Evolutionary conservation across 2,888 invertebrate genomes (phyloP).

Genomic region (Habrosyne pyritoides): DNA sequence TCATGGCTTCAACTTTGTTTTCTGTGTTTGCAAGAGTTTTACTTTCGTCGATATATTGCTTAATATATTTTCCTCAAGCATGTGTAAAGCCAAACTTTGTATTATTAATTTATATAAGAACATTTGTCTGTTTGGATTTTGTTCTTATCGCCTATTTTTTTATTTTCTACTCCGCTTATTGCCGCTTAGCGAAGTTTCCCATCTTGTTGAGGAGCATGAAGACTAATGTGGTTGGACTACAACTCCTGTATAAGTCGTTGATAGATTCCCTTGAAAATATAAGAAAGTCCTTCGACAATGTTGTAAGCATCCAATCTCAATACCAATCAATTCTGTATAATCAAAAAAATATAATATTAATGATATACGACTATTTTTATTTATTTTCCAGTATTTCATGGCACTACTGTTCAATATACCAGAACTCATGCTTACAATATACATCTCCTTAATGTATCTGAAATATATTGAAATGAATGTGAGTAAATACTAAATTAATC

Average conservation of each 20-base stretch:
- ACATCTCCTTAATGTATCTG: constrained; percentile 6
- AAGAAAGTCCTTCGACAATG: constrained; percentile 11
- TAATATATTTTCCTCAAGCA: not conserved
- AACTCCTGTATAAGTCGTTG: constrained; percentile 17
- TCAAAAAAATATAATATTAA: too few relatives aligned
- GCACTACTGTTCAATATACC: constrained; percentile 19
- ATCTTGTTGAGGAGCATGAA: constrained; percentile 7
- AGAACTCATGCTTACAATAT: constrained; percentile 15
- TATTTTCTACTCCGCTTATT: constrained; percentile 18
- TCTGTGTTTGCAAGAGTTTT: not conserved
- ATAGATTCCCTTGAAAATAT: constrained; percentile 17
- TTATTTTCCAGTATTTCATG: constrained; percentile 22
- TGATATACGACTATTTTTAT: too few relatives aligned
- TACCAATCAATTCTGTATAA: too few relatives aligned
- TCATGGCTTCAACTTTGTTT: not conserved
- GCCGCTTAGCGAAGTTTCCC: constrained; percentile 15
- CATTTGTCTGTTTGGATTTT: constrained; percentile 15
- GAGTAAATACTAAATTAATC: not conserved
- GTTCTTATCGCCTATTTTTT: constrained; percentile 17
- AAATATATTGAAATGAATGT: constrained; percentile 1
- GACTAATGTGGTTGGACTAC: constrained; percentile 9
- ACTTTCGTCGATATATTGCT: not conserved
- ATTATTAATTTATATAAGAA: constrained; percentile 4
- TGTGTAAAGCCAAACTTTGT: constrained; percentile 11
- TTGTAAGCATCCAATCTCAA: too few relatives aligned